Base-by-base conservation (phyloP, 2,888 invertebrate genomes). In the Altica lythri region DNA sequence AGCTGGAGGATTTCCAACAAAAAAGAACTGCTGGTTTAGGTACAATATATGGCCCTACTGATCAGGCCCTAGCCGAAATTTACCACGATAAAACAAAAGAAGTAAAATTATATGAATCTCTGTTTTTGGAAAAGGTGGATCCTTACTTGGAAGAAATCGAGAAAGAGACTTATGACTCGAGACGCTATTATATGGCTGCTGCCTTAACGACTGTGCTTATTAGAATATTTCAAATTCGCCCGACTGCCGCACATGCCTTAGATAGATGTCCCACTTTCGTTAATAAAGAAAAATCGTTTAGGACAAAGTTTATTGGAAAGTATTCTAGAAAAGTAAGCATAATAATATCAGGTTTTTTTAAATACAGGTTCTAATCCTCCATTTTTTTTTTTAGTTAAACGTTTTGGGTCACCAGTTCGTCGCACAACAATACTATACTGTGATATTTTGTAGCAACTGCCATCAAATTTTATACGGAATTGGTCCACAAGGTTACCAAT, bases 401-500 rank as follows among this genome's bases (percentile, higher is more conserved):
- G 84, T 89, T 43, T 88, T 90, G 71, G 95, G 95, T 19, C 98
- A 98, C 79, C 90, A 92, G 76, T 88, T 96, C 72, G 86, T 88
- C 68, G 86, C 90, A 68, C 88, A 90, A 72, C 92, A 93, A 78
- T 90, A 95, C 79, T 90, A 87, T 72, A 88, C 89, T 62, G 90
- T 93, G 71, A 92, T 91, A 62, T 86, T 89, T 78, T 99, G 98
- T 78, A 92, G 93, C 79, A 90, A 91, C 78, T 98, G 98, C 80
- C 89, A 91, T 72, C 83, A 86, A 72, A 88, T 92, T 63, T 89
- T 98, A 66, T 92, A 93, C 84, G 98, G 98, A 43, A 89, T 98
- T 55, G 95, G 95, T 69, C 94, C 95, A 62, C 97, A 98, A 79
- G 97, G 96, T 52, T 96, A 92, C 81, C 90, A 94, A 72, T 99